A percentile compares a stretch with the other conserved stretches of the same genome.
phyloP scores from a whole-genome alignment of 2,113 vertebrate species.

The Myotis lucifugus region DNA sequence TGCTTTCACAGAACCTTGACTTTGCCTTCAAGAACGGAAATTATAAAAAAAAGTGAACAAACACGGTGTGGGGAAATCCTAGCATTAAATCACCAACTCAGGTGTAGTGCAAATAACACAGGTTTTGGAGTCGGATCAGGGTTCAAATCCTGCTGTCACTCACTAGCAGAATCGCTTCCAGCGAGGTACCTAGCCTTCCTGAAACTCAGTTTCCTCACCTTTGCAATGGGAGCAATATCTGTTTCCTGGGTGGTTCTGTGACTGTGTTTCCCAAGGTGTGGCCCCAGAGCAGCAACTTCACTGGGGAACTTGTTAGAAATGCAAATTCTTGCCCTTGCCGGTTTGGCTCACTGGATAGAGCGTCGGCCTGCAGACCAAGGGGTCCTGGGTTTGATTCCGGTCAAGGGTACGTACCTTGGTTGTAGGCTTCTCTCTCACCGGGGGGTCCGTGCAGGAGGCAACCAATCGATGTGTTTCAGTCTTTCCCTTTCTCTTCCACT shows the following conservation, averaged over 20 bases:
- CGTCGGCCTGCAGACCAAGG: too few species aligned
- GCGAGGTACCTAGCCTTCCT: not conserved
- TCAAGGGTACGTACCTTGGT: too few species aligned
- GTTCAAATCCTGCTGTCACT: not conserved
- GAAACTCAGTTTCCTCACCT: not conserved
- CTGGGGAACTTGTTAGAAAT: not conserved
- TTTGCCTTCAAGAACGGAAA: not conserved
- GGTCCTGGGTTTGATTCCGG: too few species aligned
- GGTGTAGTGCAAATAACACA: not conserved
- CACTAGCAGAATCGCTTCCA: not conserved
- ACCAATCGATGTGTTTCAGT: too few species aligned
- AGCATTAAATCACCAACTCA: not conserved
- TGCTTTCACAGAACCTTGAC: not conserved
- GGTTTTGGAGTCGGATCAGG: not conserved
- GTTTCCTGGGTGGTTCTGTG: not conserved
- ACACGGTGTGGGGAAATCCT: not conserved
- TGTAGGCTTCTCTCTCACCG: too few species aligned
- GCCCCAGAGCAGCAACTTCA: not conserved
- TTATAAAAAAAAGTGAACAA: not conserved
- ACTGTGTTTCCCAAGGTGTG: not conserved
- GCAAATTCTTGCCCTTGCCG: not conserved
- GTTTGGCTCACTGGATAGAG: too few species aligned
- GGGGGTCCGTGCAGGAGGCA: too few species aligned
- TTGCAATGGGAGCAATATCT: not conserved
- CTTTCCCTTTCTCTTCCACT: too few species aligned